Evolutionary conservation across 2,113 vertebrate species (phyloP).

Genomic region (Indicator maculatus): DNA sequence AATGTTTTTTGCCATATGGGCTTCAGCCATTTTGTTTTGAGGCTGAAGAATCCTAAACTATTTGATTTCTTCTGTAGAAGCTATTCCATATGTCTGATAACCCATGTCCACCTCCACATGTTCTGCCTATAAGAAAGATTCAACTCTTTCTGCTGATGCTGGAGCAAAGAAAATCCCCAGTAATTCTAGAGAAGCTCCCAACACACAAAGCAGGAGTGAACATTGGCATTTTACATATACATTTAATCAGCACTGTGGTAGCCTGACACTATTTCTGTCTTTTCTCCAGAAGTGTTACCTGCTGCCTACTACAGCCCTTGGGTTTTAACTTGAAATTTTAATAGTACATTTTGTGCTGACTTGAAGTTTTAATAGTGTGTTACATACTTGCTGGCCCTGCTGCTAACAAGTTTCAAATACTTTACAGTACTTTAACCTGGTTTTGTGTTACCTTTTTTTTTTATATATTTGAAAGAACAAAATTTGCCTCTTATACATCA

Average conservation of each 20-base stretch:
- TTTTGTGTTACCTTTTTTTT: background rate
- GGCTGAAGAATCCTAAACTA: background rate
- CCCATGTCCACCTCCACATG: background rate
- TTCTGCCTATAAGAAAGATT: background rate
- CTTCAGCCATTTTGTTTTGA: background rate
- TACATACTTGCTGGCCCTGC: background rate
- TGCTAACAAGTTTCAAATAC: background rate
- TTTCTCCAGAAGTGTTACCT: background rate
- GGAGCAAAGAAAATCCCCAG: background rate
- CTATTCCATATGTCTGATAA: background rate
- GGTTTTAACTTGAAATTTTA: background rate
- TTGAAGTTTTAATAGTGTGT: background rate
- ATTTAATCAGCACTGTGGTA: background rate
- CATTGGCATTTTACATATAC: accelerated
- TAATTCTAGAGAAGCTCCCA: background rate
- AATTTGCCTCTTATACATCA: background rate
- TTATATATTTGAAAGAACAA: background rate
- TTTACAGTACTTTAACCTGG: background rate
- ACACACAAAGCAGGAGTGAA: too few species aligned
- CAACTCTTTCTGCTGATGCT: background rate
- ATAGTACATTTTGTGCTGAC: background rate
- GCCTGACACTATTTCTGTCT: background rate
- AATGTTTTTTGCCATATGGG: background rate
- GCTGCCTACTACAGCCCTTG: background rate
- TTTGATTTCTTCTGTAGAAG: background rate